These are phyloP conservation scores for Spisula solida DNA, from an alignment of 2,888 invertebrate species.

Conservation along the genomic window DNA sequence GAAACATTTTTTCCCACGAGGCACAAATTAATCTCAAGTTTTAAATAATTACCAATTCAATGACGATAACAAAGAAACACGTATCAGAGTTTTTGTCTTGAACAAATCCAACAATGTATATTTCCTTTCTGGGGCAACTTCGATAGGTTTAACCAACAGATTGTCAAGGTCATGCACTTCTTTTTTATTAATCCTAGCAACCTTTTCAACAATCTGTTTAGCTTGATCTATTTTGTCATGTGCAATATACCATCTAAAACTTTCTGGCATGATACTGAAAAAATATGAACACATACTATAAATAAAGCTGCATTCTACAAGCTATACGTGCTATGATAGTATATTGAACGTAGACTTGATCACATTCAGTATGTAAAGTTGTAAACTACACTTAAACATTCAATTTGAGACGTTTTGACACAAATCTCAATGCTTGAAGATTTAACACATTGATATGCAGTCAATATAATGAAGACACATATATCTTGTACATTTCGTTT, in stretches of 20 bases:
- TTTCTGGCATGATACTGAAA: conserved; percentile 37
- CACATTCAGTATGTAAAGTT: no score
- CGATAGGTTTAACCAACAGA: neutral
- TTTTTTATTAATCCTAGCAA: conserved; percentile 4
- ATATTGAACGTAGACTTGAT: no score
- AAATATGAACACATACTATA: neutral
- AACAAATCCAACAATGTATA: conserved; percentile 52
- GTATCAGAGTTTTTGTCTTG: conserved; percentile 23
- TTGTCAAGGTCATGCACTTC: neutral
- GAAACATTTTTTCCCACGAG: no score
- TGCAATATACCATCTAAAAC: conserved; percentile 46
- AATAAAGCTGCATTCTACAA: no score
- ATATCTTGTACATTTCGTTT: no score
- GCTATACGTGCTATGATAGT: no score
- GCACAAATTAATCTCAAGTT: no score
- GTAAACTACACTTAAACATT: no score
- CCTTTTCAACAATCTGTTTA: neutral
- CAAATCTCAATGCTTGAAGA: no score
- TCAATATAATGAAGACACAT: no score
- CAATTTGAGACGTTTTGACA: no score
- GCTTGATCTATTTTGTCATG: conserved; percentile 33
- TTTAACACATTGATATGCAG: no score
- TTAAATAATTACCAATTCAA: conserved; percentile 29
- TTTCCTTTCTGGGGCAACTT: neutral
- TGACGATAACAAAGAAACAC: conserved; percentile 1